Base-by-base conservation (phyloP, 2,888 invertebrate species). In the Cataglyphis cursor region DNA sequence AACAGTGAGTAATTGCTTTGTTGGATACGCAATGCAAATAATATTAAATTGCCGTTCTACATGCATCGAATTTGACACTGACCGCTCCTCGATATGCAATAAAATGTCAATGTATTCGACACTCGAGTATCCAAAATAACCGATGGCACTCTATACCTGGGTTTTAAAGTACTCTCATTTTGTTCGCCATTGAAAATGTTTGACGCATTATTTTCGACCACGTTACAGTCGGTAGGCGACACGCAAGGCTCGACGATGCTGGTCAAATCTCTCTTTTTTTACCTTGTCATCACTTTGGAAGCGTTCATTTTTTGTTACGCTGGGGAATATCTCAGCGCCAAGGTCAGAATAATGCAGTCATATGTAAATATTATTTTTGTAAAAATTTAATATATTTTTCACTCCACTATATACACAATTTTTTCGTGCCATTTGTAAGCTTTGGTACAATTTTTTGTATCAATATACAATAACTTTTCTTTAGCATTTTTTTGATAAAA, bases 261-360 rank as follows among this genome's bases (percentile, higher is more conserved):
- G 15, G 28, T 86, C 9, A 90, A 86, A 62, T 83, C 59, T 28
- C n/a, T 86, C n/a, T 3, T 88, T 21, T 89, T 85, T 51, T 89
- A 88, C 6, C 0, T 70, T 4, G 81, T 68, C 18, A 81, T 90
- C 12, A 86, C 87, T 48, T 44, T 82, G 31, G 90, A 90, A n/a
- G 81, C 68, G 8, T 86, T 90, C 31, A 44, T 90, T 70, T 90
- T 86, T n/a, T 89, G 90, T 59, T 90, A 81, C n/a, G 85, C 85
- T 12, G 89, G 90, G 38, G 89, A 89, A 73, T 89, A 90, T 66
- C 78, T 89, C 38, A 81, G 61, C 10, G 78, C 24, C 6, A 89
- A 89, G 88, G 89, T 89, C 18, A 59, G 44, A 70, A 68, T 4
- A 1, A 66, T 31, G 10, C 4, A 65, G 3, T 76, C 41, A 28